Percentiles rank a stretch among this genome's conserved stretches.
These are phyloP conservation scores for Heteromurus nitidus DNA, from an alignment of 2,888 invertebrate genomes.

Conservation along the genomic window DNA sequence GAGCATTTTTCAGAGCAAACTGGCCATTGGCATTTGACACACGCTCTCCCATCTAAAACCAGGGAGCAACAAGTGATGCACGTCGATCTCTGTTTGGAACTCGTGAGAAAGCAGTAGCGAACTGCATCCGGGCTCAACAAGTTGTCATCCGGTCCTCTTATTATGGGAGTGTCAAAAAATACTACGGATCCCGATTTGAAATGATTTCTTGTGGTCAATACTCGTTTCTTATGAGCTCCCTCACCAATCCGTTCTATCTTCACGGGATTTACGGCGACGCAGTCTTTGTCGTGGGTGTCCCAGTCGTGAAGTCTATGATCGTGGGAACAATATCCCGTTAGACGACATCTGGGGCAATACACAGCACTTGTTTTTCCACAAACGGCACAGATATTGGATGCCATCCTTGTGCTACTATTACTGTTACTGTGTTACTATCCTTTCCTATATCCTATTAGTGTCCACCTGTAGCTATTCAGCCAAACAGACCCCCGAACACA, in stretches of 20 bases:
- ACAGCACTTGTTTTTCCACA: constrained; percentile 54
- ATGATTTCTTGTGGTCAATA: constrained; percentile 35
- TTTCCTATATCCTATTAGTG: no score
- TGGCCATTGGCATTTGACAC: constrained; percentile 53
- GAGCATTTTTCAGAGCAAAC: constrained; percentile 55
- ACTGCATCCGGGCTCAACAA: constrained; percentile 56
- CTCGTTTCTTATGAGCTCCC: constrained; percentile 13
- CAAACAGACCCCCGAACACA: no score
- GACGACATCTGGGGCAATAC: constrained; percentile 58
- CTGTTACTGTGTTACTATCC: no score
- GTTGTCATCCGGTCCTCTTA: constrained; percentile 60
- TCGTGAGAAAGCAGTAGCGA: constrained; percentile 58
- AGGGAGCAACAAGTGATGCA: constrained; percentile 55
- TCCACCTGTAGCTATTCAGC: no score
- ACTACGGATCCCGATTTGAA: constrained; percentile 53
- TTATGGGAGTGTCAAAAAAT: constrained; percentile 55
- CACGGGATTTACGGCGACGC: constrained; percentile 53
- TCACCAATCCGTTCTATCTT: constrained; percentile 45
- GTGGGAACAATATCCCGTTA: constrained; percentile 54
- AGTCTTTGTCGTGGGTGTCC: constrained; percentile 58
- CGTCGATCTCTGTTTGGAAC: constrained; percentile 55
- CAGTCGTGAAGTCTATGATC: constrained; percentile 55
- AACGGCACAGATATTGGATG: constrained; percentile 29
- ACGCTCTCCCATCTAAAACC: constrained; percentile 52
- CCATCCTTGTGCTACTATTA: no score